phyloP scores from a whole-genome alignment of 2,888 invertebrate genomes.

The Podotricha telesiphe region DNA sequence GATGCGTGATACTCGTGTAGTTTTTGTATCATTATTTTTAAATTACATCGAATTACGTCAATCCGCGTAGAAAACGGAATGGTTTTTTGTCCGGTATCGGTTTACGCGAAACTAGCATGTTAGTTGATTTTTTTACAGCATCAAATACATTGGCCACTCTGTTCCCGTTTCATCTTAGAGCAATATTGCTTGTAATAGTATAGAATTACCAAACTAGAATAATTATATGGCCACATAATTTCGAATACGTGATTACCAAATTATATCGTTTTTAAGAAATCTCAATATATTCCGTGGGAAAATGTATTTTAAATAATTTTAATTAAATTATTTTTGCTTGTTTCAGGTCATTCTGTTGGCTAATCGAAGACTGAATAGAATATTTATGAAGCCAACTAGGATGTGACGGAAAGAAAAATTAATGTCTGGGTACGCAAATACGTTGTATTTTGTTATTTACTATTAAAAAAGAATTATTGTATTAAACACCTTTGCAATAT shows the following conservation, averaged over 20 bases:
- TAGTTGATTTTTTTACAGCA: constrained; percentile 60
- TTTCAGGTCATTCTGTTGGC: constrained; percentile 72
- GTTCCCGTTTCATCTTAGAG: constrained; percentile 61
- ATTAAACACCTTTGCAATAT: background rate
- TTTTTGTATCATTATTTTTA: constrained; percentile 77
- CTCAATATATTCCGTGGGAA: constrained; percentile 25
- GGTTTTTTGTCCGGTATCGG: constrained; percentile 60
- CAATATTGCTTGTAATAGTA: constrained; percentile 61
- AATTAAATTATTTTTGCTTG: constrained; percentile 57
- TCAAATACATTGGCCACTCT: constrained; percentile 51
- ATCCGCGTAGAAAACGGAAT: constrained; percentile 69
- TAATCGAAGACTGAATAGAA: constrained; percentile 77
- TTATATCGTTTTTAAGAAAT: constrained; percentile 34
- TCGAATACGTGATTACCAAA: constrained; percentile 38
- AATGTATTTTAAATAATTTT: constrained; percentile 27
- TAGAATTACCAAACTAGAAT: constrained; percentile 45
- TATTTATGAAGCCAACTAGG: constrained; percentile 65
- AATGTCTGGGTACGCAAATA: constrained; percentile 45
- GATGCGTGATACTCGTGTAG: constrained; percentile 75
- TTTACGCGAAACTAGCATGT: constrained; percentile 73
- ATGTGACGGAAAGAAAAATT: constrained; percentile 72
- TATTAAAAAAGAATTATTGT: background rate
- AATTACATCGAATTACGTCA: constrained; percentile 78
- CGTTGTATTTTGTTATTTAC: background rate
- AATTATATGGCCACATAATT: constrained; percentile 42